Conservation (phyloP, 1,140 invertebrate species). For the Bombus impatiens region DNA sequence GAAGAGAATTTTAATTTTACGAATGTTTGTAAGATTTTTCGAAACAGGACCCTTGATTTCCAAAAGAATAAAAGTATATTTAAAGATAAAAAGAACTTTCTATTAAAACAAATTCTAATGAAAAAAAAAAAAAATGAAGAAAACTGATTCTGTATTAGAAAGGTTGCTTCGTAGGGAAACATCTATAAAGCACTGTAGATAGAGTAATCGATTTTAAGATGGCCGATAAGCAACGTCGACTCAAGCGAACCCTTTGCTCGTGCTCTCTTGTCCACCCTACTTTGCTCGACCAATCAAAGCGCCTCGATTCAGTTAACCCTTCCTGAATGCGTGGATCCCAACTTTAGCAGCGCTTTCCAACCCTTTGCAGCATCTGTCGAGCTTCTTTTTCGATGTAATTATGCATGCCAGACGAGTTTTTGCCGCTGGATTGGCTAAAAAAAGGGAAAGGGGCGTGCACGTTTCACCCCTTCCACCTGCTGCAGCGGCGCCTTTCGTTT, state of each 20-base stretch:
- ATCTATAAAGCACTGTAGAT: neutral
- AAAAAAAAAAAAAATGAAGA: neutral
- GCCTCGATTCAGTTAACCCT: slow-evolving; percentile 75
- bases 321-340: slow-evolving; percentile 54
- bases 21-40: no score
- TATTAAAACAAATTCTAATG: neutral
- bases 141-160: neutral
- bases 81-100: no score
- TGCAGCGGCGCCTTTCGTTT: slow-evolving; percentile 15
- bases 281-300: slow-evolving; percentile 64
- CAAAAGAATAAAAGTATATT: no score
- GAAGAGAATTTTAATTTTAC: no score
- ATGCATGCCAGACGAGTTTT: slow-evolving; percentile 69
- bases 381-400: slow-evolving; percentile 72
- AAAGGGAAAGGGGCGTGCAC: slow-evolving; percentile 68
- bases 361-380: slow-evolving; percentile 72
- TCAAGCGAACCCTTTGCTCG: slow-evolving; percentile 48
- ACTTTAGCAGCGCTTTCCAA: slow-evolving; percentile 36
- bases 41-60: no score
- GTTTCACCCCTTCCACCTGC: slow-evolving; percentile 63
- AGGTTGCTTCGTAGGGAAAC: no score
- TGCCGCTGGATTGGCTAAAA: slow-evolving; percentile 69
- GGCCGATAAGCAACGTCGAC: slow-evolving; percentile 47
- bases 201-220: slow-evolving; percentile 50
- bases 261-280: slow-evolving; percentile 51